Base-by-base conservation (phyloP, 2,113 vertebrate species). In the Furnarius figulus region DNA sequence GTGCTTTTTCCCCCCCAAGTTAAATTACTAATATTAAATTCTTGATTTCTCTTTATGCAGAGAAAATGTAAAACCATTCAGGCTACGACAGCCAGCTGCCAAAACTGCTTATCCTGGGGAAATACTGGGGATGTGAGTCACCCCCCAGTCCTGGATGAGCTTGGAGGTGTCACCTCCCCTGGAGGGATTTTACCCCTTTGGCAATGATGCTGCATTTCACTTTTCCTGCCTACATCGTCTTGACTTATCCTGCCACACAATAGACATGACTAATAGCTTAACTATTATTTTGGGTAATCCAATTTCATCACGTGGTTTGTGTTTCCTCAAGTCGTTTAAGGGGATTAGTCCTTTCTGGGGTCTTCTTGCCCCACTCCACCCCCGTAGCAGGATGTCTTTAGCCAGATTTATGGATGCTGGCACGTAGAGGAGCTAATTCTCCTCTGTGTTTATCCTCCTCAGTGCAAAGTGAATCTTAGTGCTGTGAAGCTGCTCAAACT, bases 271-370 rank as follows among this genome's bases (percentile, higher is more conserved):
- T 94, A 94, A 96, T 53, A 94, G 93, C 79, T 82, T 84, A 49
- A 73, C 91, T 62, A 87, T 96, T 95, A 85, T 95, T 95, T 83
- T 40, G 75, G 67, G 62, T 95, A 96, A 97, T 96, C 95, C 93
- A 93, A 89, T 96, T 96, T 85, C 37, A 15, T 89, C 89, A 83
- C 47, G 68, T 82, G 90, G 67, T 44, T 65, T 83, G 49, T 61
- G 65, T 85, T 84, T 76, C 77, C 81, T 92, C 78, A 85, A 93
- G 33, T 87, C 15, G 0, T 92, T 92, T 95, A 93, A 93, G 4
- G 35, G 90, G 93, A 97, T 97, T 96, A 95, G 72, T 46, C 88
- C 59, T 76, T 88, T 53, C 85, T 28, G 55, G 91, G 87, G 82
- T 88, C 78, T 78, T 62, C 74, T 72, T 47, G 63, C 73, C 87